Conservation (phyloP, 1,140 invertebrate genomes). For the Conus betulinus region DNA sequence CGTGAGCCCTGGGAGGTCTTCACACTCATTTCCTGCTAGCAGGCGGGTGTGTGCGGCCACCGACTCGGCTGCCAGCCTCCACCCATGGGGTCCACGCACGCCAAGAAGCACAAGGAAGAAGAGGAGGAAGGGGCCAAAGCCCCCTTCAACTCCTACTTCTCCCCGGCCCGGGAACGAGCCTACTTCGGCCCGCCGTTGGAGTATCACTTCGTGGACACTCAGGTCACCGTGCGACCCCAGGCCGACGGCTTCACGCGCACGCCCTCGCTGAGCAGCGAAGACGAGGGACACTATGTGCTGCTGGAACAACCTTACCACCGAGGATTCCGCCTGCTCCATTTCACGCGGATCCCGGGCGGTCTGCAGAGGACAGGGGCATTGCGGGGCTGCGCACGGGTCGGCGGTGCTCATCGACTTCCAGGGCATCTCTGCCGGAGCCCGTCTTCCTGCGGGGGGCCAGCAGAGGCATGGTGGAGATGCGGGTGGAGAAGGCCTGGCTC, state of each 20-base stretch:
- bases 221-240: slow-evolving; percentile 11
- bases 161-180: slow-evolving; percentile 14
- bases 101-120: slow-evolving; percentile 11
- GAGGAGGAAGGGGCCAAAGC: background rate
- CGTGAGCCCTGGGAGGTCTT: background rate
- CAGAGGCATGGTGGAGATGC: background rate
- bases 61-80: background rate
- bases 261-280: slow-evolving; percentile 21
- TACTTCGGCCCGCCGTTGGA: slow-evolving; percentile 19
- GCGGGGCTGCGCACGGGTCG: background rate
- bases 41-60: background rate
- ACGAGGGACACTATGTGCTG: slow-evolving; percentile 12
- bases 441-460: background rate
- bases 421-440: slow-evolving; percentile 20
- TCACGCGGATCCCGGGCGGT: slow-evolving; percentile 1
- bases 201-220: slow-evolving; percentile 18
- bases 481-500: slow-evolving; percentile 26
- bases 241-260: slow-evolving; percentile 14
- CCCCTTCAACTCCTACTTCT: slow-evolving; percentile 18
- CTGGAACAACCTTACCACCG: slow-evolving; percentile 21
- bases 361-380: slow-evolving; percentile 9
- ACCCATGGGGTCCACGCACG: slow-evolving; percentile 12
- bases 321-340: slow-evolving; percentile 8
- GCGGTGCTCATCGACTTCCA: slow-evolving; percentile 27
- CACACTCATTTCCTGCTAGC: background rate